phyloP scores from a whole-genome alignment of 2,888 invertebrate genomes.

The Folsomia manolachei region DNA sequence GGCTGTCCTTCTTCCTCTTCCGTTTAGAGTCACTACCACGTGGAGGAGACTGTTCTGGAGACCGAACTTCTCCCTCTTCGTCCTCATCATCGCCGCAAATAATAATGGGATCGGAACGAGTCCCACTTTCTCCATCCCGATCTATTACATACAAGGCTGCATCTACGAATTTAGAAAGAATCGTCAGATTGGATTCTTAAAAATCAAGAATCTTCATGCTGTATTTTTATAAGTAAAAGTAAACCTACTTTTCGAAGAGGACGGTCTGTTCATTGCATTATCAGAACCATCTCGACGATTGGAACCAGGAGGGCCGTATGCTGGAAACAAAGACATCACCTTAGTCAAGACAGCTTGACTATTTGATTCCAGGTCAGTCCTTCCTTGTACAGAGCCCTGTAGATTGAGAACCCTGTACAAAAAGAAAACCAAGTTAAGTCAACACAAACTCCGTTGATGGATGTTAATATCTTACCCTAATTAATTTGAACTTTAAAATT shows the following conservation, averaged over 20 bases:
- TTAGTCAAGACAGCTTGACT: too few relatives aligned
- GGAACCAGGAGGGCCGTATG: conserved; percentile 20
- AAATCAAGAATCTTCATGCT: neutral
- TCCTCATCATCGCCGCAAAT: neutral
- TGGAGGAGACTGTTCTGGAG: neutral
- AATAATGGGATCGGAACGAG: neutral
- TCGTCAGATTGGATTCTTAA: neutral
- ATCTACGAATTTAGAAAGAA: neutral
- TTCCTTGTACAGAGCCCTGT: too few relatives aligned
- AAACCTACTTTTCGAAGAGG: conserved; percentile 13
- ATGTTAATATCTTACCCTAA: too few relatives aligned
- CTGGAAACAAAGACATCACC: conserved; percentile 33
- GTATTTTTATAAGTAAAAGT: too few relatives aligned
- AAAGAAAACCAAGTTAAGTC: too few relatives aligned
- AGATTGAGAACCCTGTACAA: too few relatives aligned
- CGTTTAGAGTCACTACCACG: neutral
- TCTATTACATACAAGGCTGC: neutral
- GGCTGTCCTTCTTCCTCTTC: too few relatives aligned
- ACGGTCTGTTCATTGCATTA: conserved; percentile 14
- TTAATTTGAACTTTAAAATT: too few relatives aligned
- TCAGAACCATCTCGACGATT: conserved; percentile 14
- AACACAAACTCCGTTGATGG: too few relatives aligned
- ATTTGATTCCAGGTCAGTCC: too few relatives aligned
- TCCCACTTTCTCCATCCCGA: neutral
- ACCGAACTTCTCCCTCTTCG: neutral